A percentile compares a stretch with the other conserved stretches of the same genome.
phyloP scores from a whole-genome alignment of 2,888 invertebrate species.

The Leucoptera coffeella region DNA sequence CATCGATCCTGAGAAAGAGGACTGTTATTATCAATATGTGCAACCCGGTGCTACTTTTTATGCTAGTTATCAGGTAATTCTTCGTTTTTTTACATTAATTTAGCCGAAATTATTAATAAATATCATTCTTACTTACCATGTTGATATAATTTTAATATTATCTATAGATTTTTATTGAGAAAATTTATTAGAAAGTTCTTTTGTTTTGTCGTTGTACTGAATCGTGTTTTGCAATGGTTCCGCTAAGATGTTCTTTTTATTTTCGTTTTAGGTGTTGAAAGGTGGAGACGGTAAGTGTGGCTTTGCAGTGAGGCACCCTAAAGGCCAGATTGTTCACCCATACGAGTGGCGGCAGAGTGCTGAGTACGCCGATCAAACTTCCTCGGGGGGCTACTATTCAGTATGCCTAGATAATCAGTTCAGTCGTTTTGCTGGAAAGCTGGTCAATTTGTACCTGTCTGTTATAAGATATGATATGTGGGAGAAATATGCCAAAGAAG shows the following conservation, averaged over 20 bases:
- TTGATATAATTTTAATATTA: too few relatives aligned
- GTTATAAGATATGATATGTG: conserved; percentile 90
- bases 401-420: conserved; percentile 92
- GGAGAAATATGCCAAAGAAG: conserved; percentile 86
- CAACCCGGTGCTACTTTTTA: conserved; percentile 88
- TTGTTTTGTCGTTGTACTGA: too few relatives aligned
- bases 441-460: conserved; percentile 85
- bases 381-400: conserved; percentile 80
- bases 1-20: conserved; percentile 87
- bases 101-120: too few relatives aligned
- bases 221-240: too few relatives aligned
- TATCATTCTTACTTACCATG: too few relatives aligned
- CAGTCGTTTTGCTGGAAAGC: conserved; percentile 82
- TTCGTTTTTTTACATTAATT: conserved; percentile 5
- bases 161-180: background rate
- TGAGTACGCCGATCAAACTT: conserved; percentile 80
- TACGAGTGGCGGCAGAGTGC: conserved; percentile 87
- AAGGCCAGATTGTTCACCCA: conserved; percentile 78
- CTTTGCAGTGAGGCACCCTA: conserved; percentile 82
- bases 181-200: too few relatives aligned
- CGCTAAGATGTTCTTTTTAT: background rate
- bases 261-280: conserved; percentile 65
- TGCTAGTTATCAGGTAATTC: conserved; percentile 83
- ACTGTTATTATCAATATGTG: conserved; percentile 93
- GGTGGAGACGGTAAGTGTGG: conserved; percentile 94